A percentile compares a stretch with the other conserved stretches of the same genome.
Conservation (phyloP, 2,888 invertebrate genomes). For the Caenorhabditis becei region DNA sequence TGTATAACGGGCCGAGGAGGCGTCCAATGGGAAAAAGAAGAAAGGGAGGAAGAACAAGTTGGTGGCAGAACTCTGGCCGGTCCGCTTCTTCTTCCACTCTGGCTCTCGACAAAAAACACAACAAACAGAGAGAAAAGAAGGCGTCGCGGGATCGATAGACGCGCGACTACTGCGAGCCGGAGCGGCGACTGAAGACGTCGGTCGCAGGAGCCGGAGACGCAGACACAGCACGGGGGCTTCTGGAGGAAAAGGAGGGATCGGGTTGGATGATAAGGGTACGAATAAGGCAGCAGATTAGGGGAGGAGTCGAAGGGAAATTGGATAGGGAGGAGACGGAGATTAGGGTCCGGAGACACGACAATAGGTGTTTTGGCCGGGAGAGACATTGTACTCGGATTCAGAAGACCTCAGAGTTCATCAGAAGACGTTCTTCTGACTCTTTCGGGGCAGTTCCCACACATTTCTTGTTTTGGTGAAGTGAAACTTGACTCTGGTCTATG, state of each 20-base stretch:
- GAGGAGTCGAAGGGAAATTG: neutral
- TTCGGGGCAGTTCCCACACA: too few relatives aligned
- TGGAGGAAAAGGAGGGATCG: neutral
- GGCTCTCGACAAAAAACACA: constrained; percentile 8
- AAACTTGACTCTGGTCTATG: too few relatives aligned
- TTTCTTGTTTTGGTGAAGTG: too few relatives aligned
- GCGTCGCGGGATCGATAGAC: constrained; percentile 12
- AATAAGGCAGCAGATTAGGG: neutral
- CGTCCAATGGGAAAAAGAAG: constrained; percentile 10
- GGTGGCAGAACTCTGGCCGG: constrained; percentile 7
- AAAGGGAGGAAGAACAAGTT: constrained; percentile 14
- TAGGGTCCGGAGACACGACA: too few relatives aligned
- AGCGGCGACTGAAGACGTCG: constrained; percentile 19
- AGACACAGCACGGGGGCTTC: neutral
- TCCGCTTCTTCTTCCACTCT: neutral
- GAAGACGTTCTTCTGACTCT: too few relatives aligned
- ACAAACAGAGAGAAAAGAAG: neutral
- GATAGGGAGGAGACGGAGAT: neutral
- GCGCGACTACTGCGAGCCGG: neutral
- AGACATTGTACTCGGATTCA: too few relatives aligned
- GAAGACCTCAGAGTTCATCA: too few relatives aligned
- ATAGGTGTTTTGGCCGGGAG: too few relatives aligned
- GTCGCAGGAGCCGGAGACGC: neutral
- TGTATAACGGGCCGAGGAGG: constrained; percentile 14
- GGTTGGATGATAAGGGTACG: constrained; percentile 4